Conservation (phyloP, 2,797 vertebrate genomes). For the Cossypha niveicapilla region DNA sequence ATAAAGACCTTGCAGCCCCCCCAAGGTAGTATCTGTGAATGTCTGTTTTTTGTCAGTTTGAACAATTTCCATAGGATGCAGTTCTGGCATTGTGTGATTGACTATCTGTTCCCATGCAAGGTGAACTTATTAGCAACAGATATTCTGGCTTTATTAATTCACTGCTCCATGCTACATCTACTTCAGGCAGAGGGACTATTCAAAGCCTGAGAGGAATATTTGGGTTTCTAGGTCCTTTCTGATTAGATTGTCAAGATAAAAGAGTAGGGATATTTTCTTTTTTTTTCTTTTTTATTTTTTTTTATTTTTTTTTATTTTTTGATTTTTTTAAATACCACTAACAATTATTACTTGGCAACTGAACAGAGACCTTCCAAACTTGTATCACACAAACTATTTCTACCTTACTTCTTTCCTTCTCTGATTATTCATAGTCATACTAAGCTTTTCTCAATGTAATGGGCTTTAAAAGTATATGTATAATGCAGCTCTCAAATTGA, state of each 20-base stretch:
- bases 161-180: not conserved
- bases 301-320: not conserved
- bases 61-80: not conserved
- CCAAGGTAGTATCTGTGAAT: not conserved
- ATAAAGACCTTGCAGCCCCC: not conserved
- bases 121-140: not conserved
- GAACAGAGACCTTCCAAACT: not conserved
- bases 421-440: not conserved
- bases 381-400: not conserved
- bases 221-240: not conserved
- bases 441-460: not conserved
- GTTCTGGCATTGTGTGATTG: not conserved
- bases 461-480: not conserved
- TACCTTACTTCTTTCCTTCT: not conserved
- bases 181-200: not conserved
- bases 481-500: not conserved
- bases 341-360: not conserved
- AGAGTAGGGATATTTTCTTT: not conserved
- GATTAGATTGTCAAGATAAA: not conserved
- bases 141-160: not conserved
- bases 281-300: not conserved
- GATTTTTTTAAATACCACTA: not conserved
- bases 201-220: not conserved
- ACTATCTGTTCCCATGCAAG: not conserved
- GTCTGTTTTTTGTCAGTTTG: not conserved